phyloP scores from a whole-genome alignment of 1,140 invertebrate genomes.

The Drosophila pruinosa region DNA sequence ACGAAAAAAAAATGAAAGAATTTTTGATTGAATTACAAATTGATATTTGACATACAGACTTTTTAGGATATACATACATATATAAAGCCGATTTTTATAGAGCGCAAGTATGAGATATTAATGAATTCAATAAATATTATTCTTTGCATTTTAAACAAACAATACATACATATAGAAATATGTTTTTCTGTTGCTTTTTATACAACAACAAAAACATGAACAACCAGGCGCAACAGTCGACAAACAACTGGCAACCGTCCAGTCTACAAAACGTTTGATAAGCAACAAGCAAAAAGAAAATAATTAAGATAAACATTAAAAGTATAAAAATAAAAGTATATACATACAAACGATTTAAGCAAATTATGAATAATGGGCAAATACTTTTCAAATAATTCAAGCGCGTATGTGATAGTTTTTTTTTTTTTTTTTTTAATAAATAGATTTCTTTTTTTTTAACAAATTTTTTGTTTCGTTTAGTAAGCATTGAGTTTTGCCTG shows the following conservation, averaged over 20 bases:
- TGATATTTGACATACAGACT: conserved; percentile 56
- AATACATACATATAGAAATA: conserved; percentile 32
- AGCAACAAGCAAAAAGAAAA: conserved; percentile 39
- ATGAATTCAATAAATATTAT: conserved; percentile 40
- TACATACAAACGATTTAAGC: conserved; percentile 29
- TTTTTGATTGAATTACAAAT: conserved; percentile 50
- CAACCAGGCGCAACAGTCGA: conserved; percentile 53
- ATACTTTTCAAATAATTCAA: conserved; percentile 36
- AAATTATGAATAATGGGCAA: conserved; percentile 28
- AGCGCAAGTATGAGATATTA: conserved; percentile 25
- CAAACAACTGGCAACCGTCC: conserved; percentile 75
- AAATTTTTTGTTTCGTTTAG: neutral
- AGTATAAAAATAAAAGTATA: conserved; percentile 8
- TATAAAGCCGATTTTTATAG: conserved; percentile 45
- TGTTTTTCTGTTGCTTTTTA: conserved; percentile 78
- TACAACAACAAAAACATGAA: conserved; percentile 47
- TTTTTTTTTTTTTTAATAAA: conserved; percentile 11
- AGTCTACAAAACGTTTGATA: conserved; percentile 75
- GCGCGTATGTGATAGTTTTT: conserved; percentile 46
- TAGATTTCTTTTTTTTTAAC: neutral
- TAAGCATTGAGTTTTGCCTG: conserved; percentile 22
- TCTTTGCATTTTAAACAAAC: conserved; percentile 48
- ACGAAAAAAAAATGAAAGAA: no score
- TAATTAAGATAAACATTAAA: conserved; percentile 24
- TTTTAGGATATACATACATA: conserved; percentile 67